A percentile compares a stretch with the other conserved stretches of the same genome.
These are phyloP conservation scores for Zaprionus inermis DNA, from an alignment of 1,140 invertebrate species.

Conservation along the genomic window DNA sequence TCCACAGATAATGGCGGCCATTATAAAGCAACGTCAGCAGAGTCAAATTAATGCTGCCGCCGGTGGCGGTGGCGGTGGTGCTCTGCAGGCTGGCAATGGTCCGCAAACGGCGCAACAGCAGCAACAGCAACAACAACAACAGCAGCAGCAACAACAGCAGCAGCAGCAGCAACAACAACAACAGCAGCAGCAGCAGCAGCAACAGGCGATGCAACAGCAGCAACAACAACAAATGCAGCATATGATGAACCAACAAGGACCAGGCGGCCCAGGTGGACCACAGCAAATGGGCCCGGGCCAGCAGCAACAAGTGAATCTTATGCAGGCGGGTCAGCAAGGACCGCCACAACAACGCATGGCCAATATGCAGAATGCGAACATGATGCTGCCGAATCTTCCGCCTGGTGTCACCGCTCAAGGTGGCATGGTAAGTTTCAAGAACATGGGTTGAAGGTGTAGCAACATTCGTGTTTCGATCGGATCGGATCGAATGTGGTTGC, in stretches of 20 bases:
- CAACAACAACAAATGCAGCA: conserved; percentile 83
- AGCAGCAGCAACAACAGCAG: conserved; percentile 85
- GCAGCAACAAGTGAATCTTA: conserved; percentile 68
- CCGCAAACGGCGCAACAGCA: conserved; percentile 84
- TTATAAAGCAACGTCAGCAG: conserved; percentile 95
- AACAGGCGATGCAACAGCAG: conserved; percentile 84
- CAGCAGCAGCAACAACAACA: conserved; percentile 85
- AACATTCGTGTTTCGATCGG: no score
- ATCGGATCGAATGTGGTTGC: not conserved
- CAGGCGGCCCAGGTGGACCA: conserved; percentile 62
- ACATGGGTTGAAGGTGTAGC: no score
- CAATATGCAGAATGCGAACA: conserved; percentile 72
- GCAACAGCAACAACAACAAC: conserved; percentile 85
- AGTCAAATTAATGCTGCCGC: conserved; percentile 80
- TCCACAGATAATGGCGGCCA: conserved; percentile 98
- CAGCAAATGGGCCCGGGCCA: conserved; percentile 85
- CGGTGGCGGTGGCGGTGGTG: conserved; percentile 71
- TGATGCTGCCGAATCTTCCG: conserved; percentile 75
- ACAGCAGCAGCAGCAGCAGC: conserved; percentile 85
- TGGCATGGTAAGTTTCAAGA: conserved; percentile 79
- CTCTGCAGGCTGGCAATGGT: conserved; percentile 73
- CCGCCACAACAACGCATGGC: conserved; percentile 77
- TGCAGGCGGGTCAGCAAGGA: conserved; percentile 53
- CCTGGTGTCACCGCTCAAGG: conserved; percentile 84
- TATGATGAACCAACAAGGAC: conserved; percentile 85